Conservation (phyloP, 2,797 vertebrate genomes). For the Danio jaintianensis region DNA sequence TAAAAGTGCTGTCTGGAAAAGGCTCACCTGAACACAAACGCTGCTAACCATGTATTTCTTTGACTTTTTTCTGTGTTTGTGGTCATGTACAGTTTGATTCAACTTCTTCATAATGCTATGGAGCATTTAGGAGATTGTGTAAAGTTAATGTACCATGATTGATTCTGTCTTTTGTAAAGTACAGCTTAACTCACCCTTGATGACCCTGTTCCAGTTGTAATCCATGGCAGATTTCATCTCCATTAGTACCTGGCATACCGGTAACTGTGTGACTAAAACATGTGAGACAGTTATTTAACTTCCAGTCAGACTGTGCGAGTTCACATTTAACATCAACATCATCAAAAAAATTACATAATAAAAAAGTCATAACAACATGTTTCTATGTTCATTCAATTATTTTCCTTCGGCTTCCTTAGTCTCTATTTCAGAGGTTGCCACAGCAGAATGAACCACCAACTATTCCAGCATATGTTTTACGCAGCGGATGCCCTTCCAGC, state of each 20-base stretch:
- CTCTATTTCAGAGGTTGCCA: too few relatives aligned
- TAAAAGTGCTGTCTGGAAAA: constrained; percentile 41
- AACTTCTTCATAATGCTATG: neutral
- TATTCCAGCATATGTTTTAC: too few relatives aligned
- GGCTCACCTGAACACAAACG: constrained; percentile 42
- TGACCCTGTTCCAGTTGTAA: neutral
- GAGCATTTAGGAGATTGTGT: neutral
- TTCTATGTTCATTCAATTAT: too few relatives aligned
- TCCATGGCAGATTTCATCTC: neutral
- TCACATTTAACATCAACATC: too few relatives aligned
- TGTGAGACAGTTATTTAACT: neutral
- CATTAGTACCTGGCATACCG: neutral
- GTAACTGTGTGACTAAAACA: neutral
- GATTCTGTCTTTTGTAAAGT: neutral
- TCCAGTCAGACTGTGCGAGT: neutral
- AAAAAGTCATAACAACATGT: too few relatives aligned
- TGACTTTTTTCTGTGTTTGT: neutral
- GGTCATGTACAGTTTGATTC: constrained; percentile 4
- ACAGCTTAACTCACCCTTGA: neutral
- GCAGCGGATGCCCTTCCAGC: too few relatives aligned
- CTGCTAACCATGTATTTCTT: neutral
- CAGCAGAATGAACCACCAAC: too few relatives aligned
- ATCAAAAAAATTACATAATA: too few relatives aligned
- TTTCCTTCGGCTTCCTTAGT: too few relatives aligned
- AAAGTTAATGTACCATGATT: neutral